Base-by-base conservation (phyloP, 2,113 vertebrate genomes). In the Gila orcuttii region DNA sequence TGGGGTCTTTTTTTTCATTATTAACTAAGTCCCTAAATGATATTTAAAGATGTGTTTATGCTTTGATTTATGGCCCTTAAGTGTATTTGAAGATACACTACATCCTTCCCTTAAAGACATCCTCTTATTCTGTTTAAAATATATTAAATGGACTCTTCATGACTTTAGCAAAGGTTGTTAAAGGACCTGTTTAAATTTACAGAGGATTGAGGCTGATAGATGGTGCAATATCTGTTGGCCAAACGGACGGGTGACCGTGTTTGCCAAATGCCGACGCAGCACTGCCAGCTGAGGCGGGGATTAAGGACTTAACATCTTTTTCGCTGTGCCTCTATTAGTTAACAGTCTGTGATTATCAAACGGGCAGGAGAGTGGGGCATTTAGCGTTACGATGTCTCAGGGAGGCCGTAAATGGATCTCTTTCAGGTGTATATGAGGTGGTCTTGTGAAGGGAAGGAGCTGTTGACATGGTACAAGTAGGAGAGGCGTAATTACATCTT, bases 401-500 rank as follows among this genome's bases (percentile, higher is more conserved):
- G 42, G 15, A 82, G 59, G 83, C 68, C 76, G 13, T 71, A 33
- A 47, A 17, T 15, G 28, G 28, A 13, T 62, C 79, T 71, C 84
- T 39, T 21, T 87, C 86, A 64, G 31, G 77, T 79, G 36, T 57
- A 39, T 75, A 75, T 71, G 86, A 64, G 55, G 71, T 82, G 81
- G 69, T 79, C 52, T 86, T 66, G 36, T 36, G 89, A 91, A 89
- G 25, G 91, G 87, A 81, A 86, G 85, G 89, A 90, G 89, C 87
- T 23, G 90, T 90, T 91, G 92, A 84, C 85, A 90, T 93, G 92
- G 93, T 90, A 91, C 90, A 93, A 91, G 91, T 92, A 92, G 90
- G 83, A 42, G 87, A 87, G 82, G 90, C 82, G 91, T 96, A 95
- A 94, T 96, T 96, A 96, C 96, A 90, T 96, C 96, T 96, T 96